Percentiles rank a stretch among this genome's conserved stretches.
These are phyloP conservation scores for Columbina picui DNA, from an alignment of 2,113 vertebrate species.

Conservation along the genomic window DNA sequence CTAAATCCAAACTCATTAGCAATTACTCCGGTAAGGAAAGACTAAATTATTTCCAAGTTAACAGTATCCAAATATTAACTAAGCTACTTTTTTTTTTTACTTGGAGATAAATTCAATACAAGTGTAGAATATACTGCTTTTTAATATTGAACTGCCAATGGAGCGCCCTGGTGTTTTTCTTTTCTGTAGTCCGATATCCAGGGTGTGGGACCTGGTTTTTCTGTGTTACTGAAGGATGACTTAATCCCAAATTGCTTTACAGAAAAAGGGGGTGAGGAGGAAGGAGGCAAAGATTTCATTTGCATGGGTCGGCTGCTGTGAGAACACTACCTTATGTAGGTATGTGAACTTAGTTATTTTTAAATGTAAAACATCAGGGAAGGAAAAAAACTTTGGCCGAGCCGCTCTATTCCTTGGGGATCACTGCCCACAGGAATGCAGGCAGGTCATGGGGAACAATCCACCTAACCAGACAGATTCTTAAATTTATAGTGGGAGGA, in stretches of 20 bases:
- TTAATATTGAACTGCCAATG: background rate
- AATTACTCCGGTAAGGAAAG: background rate
- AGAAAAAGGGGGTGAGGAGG: background rate
- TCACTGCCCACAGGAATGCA: background rate
- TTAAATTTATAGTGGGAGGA: constrained; percentile 15
- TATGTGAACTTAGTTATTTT: background rate
- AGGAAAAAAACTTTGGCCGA: background rate
- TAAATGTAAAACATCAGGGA: background rate
- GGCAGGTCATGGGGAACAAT: constrained; percentile 15
- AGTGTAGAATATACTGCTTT: background rate
- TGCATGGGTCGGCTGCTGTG: background rate
- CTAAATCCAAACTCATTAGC: background rate
- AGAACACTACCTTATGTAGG: background rate
- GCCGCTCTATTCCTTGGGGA: background rate
- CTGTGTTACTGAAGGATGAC: background rate
- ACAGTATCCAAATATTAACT: background rate
- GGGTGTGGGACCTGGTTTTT: background rate
- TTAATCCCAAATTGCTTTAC: background rate
- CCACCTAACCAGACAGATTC: background rate
- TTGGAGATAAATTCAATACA: background rate
- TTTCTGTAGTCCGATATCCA: background rate
- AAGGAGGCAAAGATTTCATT: background rate
- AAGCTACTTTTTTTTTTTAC: background rate
- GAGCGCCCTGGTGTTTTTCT: background rate
- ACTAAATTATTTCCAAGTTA: background rate